A percentile compares a stretch with the other conserved stretches of the same genome.
Conservation (phyloP, 2,113 vertebrate species). For the Sinosuthora webbiana region DNA sequence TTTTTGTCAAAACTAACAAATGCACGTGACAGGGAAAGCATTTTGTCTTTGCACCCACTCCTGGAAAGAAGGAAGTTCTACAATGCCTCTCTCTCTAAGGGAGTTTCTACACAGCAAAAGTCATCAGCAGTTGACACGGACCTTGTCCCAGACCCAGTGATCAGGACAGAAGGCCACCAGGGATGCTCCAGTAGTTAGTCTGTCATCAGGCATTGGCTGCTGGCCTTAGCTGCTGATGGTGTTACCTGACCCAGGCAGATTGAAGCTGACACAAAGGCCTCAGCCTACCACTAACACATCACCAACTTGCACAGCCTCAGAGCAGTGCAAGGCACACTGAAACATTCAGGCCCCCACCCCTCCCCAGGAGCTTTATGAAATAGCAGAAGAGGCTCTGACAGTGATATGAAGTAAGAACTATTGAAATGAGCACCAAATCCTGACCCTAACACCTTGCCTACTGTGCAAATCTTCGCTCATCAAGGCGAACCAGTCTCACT, state of each 20-base stretch:
- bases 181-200: neutral
- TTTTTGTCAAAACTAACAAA: neutral
- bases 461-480: neutral
- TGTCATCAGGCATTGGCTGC: neutral
- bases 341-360: neutral
- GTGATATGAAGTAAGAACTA: neutral
- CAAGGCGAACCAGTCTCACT: neutral
- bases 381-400: neutral
- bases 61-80: neutral
- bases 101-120: rapidly evolving
- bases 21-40: neutral
- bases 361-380: neutral
- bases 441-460: neutral
- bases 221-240: neutral
- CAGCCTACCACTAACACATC: neutral
- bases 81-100: neutral
- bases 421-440: neutral
- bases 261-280: neutral
- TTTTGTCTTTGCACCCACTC: neutral
- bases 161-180: neutral
- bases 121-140: neutral
- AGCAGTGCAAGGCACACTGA: neutral
- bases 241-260: neutral
- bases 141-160: neutral
- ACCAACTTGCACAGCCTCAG: neutral